These are phyloP conservation scores for Ceyx cyanopectus DNA, from an alignment of 2,113 vertebrate genomes.

Conservation along the genomic window DNA sequence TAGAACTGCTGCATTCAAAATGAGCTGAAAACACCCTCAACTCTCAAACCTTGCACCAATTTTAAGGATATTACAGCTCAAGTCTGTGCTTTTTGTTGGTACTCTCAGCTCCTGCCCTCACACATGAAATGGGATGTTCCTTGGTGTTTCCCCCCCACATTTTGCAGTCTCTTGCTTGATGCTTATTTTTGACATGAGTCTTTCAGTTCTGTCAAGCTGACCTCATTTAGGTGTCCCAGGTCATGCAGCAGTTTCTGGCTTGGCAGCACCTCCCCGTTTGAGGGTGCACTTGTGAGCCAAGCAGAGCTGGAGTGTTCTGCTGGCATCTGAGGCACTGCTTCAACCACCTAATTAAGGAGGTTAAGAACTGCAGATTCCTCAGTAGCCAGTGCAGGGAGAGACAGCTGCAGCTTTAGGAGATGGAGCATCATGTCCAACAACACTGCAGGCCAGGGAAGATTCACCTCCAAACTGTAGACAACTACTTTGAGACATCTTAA, in stretches of 20 bases:
- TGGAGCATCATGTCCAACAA: fast-evolving
- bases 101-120: neutral
- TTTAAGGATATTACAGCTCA: neutral
- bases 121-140: neutral
- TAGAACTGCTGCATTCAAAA: neutral
- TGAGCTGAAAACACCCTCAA: neutral
- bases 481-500: neutral
- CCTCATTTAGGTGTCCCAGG: neutral
- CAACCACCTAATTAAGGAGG: neutral
- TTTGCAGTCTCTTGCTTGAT: neutral
- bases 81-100: neutral
- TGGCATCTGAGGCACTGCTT: neutral
- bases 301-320: neutral
- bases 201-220: neutral
- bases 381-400: neutral
- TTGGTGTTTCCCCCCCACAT: fast-evolving
- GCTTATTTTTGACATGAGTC: neutral
- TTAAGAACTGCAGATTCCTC: neutral
- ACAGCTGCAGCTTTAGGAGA: neutral
- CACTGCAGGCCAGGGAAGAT: fast-evolving
- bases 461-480: neutral
- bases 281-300: neutral
- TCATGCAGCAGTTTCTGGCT: neutral
- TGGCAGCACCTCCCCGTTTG: neutral
- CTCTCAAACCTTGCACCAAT: neutral